Base-by-base conservation (phyloP, 2,888 invertebrate genomes). In the Steromphala cineraria region DNA sequence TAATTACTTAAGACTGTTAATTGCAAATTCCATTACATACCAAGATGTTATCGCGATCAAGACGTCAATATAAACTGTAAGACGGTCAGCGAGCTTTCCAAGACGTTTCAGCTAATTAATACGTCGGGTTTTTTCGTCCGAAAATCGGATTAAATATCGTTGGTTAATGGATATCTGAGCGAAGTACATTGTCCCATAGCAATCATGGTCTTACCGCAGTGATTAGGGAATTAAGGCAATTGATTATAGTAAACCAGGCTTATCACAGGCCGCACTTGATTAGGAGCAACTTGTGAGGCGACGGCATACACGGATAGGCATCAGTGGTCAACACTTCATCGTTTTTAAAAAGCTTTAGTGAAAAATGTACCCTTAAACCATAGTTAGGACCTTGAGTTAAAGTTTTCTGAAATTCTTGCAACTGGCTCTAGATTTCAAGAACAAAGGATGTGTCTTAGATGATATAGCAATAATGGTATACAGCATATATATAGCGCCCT, bases 161-260 rank as follows among this genome's bases (percentile, higher is more conserved):
- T 36, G 28, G 24, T 28, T 71, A 71, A 71, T 71, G 71, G 71
- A 71, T 31, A 19, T 40, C n/a, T 36, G 40, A 28, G 28, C 62
- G 28, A 10, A 24, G 56, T 24, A 28, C 62, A 71, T 40, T 71
- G 71, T 71, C 71, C 71, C 71, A 10, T 1, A 71, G n/a, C 71
- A 71, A 71, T 71, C 71, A 71, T 71, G 71, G 13, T 71, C 71
- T 71, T 71, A 71, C 8, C 31, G 0, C 36, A 17, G 40, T 40
- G 71, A 71, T 71, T 71, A 71, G 71, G 36, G 36, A 71, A 71
- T 71, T 71, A 71, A 31, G 13, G 36, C 71, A 71, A 40, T 71
- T 71, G 71, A 71, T 71, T 71, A 36, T 36, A 71, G 71, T 71
- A 71, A 71, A 36, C 10, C 71, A 31, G 31, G 28, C 71, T 71